phyloP scores from a whole-genome alignment of 2,888 invertebrate genomes.

The Caenorhabditis zanzibari region DNA sequence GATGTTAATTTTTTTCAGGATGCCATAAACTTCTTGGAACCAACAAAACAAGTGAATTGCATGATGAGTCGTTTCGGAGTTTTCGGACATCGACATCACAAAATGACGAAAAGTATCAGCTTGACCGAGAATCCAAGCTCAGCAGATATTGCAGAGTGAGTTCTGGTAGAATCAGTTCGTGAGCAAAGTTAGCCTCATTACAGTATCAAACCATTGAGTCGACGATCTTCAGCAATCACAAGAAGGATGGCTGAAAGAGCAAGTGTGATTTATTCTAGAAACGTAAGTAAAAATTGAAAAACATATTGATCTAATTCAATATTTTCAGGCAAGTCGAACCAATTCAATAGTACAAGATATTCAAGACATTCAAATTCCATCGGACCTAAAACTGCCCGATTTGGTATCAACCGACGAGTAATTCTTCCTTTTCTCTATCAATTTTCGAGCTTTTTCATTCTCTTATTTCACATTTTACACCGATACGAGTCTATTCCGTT shows the following conservation, averaged over 20 bases:
- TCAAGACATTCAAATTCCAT: conserved; percentile 64
- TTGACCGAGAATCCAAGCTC: conserved; percentile 66
- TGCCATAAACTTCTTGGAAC: conserved; percentile 62
- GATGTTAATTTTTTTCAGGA: conserved; percentile 41
- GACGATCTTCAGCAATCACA: conserved; percentile 65
- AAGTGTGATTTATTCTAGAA: conserved; percentile 65
- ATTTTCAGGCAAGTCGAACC: conserved; percentile 64
- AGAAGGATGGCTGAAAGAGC: conserved; percentile 61
- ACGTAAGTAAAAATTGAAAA: conserved; percentile 41
- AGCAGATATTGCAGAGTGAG: conserved; percentile 39
- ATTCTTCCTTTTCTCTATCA: conserved; percentile 11
- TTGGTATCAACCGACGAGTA: conserved; percentile 60
- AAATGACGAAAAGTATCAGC: conserved; percentile 64
- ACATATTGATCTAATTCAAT: not conserved
- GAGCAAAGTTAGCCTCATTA: not conserved
- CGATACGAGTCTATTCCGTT: conserved; percentile 14
- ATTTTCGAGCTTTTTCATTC: conserved; percentile 44
- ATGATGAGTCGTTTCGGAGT: conserved; percentile 62
- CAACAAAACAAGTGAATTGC: conserved; percentile 63
- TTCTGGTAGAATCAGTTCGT: not conserved
- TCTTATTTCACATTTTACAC: conserved; percentile 15
- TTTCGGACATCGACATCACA: conserved; percentile 61
- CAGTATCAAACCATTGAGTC: conserved; percentile 61
- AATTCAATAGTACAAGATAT: conserved; percentile 67
- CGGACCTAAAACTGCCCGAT: conserved; percentile 62